A percentile compares a stretch with the other conserved stretches of the same genome.
These are phyloP conservation scores for Alviniconcha strummeri DNA, from an alignment of 2,888 invertebrate genomes.

Conservation along the genomic window DNA sequence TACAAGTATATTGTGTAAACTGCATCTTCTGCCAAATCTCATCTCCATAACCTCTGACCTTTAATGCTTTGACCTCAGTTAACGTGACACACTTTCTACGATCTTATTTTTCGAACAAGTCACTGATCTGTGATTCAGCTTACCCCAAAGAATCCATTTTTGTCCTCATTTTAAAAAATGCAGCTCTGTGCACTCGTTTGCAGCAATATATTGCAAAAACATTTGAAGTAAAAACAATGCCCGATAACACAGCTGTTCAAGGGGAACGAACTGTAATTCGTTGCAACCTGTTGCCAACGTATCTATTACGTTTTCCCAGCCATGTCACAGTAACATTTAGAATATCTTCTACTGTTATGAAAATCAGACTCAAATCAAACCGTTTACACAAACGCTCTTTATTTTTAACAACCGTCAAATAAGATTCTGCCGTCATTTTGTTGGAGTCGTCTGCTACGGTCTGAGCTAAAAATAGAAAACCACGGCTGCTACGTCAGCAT, in stretches of 20 bases:
- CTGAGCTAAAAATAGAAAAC: conserved; percentile 19
- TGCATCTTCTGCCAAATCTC: conserved; percentile 4
- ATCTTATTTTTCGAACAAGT: not conserved
- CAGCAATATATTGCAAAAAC: not conserved
- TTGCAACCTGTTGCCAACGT: conserved; percentile 19
- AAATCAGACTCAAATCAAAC: no score
- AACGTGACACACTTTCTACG: conserved; percentile 15
- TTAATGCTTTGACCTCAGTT: conserved; percentile 17
- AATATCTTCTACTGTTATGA: no score
- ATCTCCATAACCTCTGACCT: conserved; percentile 19
- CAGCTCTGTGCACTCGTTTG: no score
- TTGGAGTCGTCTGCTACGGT: conserved; percentile 8
- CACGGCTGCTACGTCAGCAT: conserved; percentile 23
- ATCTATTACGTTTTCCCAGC: not conserved
- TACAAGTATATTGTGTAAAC: not conserved
- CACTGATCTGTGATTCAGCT: no score
- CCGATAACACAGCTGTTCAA: conserved; percentile 16
- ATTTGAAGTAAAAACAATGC: not conserved
- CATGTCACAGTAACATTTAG: not conserved
- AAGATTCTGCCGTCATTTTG: no score
- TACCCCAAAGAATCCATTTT: no score
- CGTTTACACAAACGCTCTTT: no score
- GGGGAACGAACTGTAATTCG: not conserved
- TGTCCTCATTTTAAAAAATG: no score
- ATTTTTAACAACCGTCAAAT: no score